phyloP scores from a whole-genome alignment of 2,113 vertebrate genomes.

The Geococcyx californianus region DNA sequence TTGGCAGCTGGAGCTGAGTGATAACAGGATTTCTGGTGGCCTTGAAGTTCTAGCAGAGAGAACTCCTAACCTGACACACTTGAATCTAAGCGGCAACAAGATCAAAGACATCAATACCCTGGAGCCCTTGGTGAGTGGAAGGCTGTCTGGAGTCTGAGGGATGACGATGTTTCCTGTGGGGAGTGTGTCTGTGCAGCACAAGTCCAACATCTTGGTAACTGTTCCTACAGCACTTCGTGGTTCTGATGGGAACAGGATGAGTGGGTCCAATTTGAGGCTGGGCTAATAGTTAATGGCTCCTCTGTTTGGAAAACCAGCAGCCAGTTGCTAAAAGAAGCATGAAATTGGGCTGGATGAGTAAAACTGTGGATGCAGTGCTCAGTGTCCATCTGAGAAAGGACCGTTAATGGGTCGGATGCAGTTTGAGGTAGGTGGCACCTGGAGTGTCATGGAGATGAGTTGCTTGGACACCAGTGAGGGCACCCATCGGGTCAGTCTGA shows the following conservation, averaged over 20 bases:
- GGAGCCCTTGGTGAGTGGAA: slow-evolving; percentile 81
- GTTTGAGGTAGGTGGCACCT: slow-evolving; percentile 61
- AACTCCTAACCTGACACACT: slow-evolving; percentile 82
- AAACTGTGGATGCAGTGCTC: slow-evolving; percentile 48
- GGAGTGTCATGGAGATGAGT: slow-evolving; percentile 33
- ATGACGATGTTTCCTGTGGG: neutral
- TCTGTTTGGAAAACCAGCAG: slow-evolving; percentile 63
- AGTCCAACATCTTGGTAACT: slow-evolving; percentile 43
- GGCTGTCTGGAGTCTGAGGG: neutral
- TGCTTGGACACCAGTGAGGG: neutral
- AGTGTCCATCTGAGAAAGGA: slow-evolving; percentile 54
- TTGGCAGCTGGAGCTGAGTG: slow-evolving; percentile 82
- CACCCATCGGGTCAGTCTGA: neutral
- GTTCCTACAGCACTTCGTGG: slow-evolving; percentile 62
- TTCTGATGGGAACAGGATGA: slow-evolving; percentile 51
- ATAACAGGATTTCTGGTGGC: slow-evolving; percentile 82
- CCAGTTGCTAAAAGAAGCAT: slow-evolving; percentile 49
- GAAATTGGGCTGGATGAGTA: slow-evolving; percentile 54
- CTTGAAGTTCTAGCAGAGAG: slow-evolving; percentile 81
- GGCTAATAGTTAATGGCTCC: slow-evolving; percentile 53
- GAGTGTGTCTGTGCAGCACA: neutral
- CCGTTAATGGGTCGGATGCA: neutral
- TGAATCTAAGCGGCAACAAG: slow-evolving; percentile 87
- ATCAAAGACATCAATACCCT: slow-evolving; percentile 84
- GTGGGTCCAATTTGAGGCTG: slow-evolving; percentile 51